A percentile compares a stretch with the other conserved stretches of the same genome.
Conservation (phyloP, 2,888 invertebrate genomes). For the Drosophila aldrichi region DNA sequence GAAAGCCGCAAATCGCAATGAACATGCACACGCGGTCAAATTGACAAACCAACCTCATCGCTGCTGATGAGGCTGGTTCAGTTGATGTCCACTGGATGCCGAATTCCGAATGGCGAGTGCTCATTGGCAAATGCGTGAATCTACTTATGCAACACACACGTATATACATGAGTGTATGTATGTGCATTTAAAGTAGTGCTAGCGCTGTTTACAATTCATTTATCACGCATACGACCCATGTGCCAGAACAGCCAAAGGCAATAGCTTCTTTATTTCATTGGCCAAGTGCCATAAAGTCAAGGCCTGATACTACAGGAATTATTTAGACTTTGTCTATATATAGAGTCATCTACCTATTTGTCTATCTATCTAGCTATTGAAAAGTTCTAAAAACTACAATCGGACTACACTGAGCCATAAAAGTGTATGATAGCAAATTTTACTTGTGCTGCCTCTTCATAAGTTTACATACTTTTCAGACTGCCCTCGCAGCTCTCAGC, state of each 20-base stretch:
- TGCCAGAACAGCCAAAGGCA: neutral
- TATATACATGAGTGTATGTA: neutral
- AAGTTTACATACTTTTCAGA: too few relatives aligned
- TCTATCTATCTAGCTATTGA: too few relatives aligned
- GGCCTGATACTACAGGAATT: neutral
- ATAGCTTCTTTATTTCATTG: neutral
- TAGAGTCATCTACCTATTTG: too few relatives aligned
- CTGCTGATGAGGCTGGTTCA: neutral
- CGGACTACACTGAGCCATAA: too few relatives aligned
- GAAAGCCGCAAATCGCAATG: constrained; percentile 6
- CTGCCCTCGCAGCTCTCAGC: neutral
- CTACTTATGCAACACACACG: neutral
- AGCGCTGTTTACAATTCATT: neutral
- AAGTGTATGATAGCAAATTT: too few relatives aligned
- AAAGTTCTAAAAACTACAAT: too few relatives aligned
- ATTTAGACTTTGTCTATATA: too few relatives aligned
- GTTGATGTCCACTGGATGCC: neutral
- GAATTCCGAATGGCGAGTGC: neutral
- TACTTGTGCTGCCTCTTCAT: too few relatives aligned
- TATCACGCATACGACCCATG: constrained; percentile 43
- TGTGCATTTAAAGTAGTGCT: neutral
- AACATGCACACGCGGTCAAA: constrained; percentile 1
- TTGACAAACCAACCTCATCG: neutral
- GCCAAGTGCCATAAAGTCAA: constrained; percentile 1
- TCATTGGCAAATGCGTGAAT: neutral